Percentiles rank a stretch among this genome's conserved stretches.
These are phyloP conservation scores for Rhizomys pruinosus DNA, from an alignment of 2,113 vertebrate species.

Conservation along the genomic window DNA sequence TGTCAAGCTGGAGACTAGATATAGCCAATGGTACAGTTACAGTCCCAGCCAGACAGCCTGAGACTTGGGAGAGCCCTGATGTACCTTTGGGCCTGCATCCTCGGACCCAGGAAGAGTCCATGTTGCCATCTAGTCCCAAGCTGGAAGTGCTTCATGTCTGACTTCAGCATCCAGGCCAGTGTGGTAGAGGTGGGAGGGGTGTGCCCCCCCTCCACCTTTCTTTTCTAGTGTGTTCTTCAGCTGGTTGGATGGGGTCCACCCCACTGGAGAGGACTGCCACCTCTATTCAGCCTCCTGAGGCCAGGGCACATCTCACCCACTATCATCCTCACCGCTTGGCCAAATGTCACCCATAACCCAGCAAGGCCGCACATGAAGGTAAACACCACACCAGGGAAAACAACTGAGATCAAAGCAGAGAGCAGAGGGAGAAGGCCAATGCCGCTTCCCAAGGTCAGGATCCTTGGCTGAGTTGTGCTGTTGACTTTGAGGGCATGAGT, in stretches of 20 bases:
- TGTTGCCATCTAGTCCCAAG: rapidly evolving
- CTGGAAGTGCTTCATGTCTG: not conserved
- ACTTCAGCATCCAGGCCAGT: not conserved
- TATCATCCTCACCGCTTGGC: not conserved
- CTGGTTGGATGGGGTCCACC: not conserved
- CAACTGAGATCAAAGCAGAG: not conserved
- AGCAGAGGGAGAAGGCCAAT: rapidly evolving
- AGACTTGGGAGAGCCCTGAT: not conserved
- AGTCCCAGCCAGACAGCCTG: not conserved
- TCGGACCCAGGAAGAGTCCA: not conserved
- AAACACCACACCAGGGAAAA: not conserved
- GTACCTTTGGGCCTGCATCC: not conserved
- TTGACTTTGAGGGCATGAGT: rapidly evolving
- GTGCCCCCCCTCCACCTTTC: too few species aligned
- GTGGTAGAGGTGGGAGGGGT: not conserved
- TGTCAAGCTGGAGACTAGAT: not conserved
- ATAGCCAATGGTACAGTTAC: rapidly evolving
- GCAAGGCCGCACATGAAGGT: not conserved
- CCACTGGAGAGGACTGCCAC: not conserved
- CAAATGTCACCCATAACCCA: not conserved
- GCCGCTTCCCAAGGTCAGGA: rapidly evolving
- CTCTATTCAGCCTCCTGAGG: rapidly evolving
- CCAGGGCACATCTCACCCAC: not conserved
- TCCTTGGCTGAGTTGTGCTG: not conserved
- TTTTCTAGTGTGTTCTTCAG: not conserved